phyloP scores from a whole-genome alignment of 2,113 vertebrate species.

The Corvus hawaiiensis region DNA sequence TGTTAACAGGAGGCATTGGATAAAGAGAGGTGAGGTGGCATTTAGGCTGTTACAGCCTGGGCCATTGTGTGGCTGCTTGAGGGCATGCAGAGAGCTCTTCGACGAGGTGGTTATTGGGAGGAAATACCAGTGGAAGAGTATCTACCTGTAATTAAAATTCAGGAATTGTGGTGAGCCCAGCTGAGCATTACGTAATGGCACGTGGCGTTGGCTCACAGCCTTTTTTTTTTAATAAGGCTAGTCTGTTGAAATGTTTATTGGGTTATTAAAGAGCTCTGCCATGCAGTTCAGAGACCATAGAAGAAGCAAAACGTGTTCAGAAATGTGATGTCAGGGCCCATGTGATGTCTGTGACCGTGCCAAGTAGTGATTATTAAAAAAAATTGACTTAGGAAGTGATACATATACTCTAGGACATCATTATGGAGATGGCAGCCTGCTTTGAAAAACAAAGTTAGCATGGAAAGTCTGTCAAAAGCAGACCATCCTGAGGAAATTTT shows the following conservation, averaged over 20 bases:
- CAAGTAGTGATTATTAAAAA: not conserved
- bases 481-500: constrained; percentile 8
- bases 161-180: not conserved
- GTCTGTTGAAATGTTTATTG: constrained; percentile 1
- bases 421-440: constrained; percentile 38
- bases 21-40: not conserved
- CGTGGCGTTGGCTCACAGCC: not conserved
- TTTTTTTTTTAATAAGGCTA: not conserved
- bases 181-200: constrained; percentile 28
- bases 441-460: constrained; percentile 30
- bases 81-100: not conserved
- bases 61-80: rapidly evolving
- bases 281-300: not conserved
- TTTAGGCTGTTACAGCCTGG: not conserved
- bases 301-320: not conserved
- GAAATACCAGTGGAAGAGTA: not conserved
- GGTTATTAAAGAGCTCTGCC: not conserved
- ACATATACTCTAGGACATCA: not conserved
- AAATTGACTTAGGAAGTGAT: not conserved
- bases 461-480: not conserved
- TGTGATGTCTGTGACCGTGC: not conserved
- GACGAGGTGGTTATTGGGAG: not conserved
- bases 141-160: not conserved
- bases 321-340: not conserved
- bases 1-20: not conserved